A percentile compares a stretch with the other conserved stretches of the same genome.
Evolutionary conservation across 2,888 invertebrate genomes (phyloP).

Genomic region (Drosophila limbata): DNA sequence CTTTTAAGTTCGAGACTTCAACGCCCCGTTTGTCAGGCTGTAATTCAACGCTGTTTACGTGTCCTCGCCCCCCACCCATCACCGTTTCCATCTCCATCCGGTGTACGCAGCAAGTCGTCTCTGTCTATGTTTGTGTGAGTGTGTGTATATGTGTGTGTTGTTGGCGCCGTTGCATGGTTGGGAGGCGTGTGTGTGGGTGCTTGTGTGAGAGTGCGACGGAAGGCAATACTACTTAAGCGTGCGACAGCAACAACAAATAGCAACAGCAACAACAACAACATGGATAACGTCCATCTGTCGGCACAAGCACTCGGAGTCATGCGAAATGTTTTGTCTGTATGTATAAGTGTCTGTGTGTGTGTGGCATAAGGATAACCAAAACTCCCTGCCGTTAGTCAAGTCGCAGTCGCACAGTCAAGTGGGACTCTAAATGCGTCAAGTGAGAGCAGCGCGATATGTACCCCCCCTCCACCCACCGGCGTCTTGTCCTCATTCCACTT

Average conservation of each 20-base stretch:
- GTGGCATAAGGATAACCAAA: slow-evolving; percentile 46
- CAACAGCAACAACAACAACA: slow-evolving; percentile 16
- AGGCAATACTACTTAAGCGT: slow-evolving; percentile 65
- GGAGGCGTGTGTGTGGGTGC: slow-evolving; percentile 14
- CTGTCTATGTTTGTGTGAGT: slow-evolving; percentile 15
- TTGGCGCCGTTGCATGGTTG: slow-evolving; percentile 28
- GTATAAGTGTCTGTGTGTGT: slow-evolving; percentile 36
- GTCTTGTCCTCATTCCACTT: neutral
- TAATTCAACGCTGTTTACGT: slow-evolving; percentile 79
- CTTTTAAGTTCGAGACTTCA: slow-evolving; percentile 79
- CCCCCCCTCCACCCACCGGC: neutral
- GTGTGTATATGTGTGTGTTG: slow-evolving; percentile 33
- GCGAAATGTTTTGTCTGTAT: slow-evolving; percentile 55
- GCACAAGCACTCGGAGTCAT: slow-evolving; percentile 57
- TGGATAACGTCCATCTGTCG: slow-evolving; percentile 68
- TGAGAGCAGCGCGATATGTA: slow-evolving; percentile 60
- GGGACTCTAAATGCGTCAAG: slow-evolving; percentile 66
- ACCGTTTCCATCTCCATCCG: slow-evolving; percentile 38
- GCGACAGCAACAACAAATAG: slow-evolving; percentile 47
- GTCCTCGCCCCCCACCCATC: slow-evolving; percentile 38
- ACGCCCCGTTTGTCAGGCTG: slow-evolving; percentile 79
- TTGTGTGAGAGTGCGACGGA: slow-evolving; percentile 30
- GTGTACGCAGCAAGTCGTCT: slow-evolving; percentile 48
- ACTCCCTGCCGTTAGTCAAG: slow-evolving; percentile 60
- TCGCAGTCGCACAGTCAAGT: slow-evolving; percentile 60